Base-by-base conservation (phyloP, 1,140 invertebrate species). In the Scaptomyza graminum region DNA sequence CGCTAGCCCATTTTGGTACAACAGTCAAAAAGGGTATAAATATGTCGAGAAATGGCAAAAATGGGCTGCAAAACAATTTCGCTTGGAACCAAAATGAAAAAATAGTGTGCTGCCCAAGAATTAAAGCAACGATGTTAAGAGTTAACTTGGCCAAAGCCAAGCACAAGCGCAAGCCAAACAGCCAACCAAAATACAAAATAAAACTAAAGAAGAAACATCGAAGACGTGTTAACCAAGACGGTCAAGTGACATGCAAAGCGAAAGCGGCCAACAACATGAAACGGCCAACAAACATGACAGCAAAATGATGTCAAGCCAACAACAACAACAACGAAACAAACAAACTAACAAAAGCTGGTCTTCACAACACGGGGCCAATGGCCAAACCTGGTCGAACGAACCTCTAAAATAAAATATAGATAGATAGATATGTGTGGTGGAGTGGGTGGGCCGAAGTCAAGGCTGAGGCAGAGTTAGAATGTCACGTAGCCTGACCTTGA, bases 191-290 rank as follows among this genome's bases (percentile, higher is more conserved):
- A 57, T n/a, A n/a, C n/a, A n/a, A 18, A 52, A 47, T 34, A 43
- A 61, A n/a, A 22, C 11, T 7, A 18, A 60, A 41, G 25, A 15
- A 43, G 16, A 52, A 46, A 34, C 43, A 66, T 44, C 52, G 63
- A 74, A 83, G 76, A 75, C 70, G 64, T 84, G 70, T 68, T 73
- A 56, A 51, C 64, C 62, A 75, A 85, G 74, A 84, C 80, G 82
- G 74, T 79, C 82, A 88, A 82, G 75, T 87, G 82, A 87, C 82
- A 87, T 87, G 82, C 82, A 78, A 78, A 78, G 62, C 72, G 67
- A 70, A 74, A 70, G 66, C 65, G 49, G 67, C 68, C 46, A 60
- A 59, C 69, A 54, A 67, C 55, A 67, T 39, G 37, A 69, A 69
- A 79, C 62, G 60, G 56, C 66, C 31, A 34, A 34, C 31, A 34